These are phyloP conservation scores for Drosophila nr. medialis DNA, from an alignment of 2,888 invertebrate genomes.

Conservation along the genomic window DNA sequence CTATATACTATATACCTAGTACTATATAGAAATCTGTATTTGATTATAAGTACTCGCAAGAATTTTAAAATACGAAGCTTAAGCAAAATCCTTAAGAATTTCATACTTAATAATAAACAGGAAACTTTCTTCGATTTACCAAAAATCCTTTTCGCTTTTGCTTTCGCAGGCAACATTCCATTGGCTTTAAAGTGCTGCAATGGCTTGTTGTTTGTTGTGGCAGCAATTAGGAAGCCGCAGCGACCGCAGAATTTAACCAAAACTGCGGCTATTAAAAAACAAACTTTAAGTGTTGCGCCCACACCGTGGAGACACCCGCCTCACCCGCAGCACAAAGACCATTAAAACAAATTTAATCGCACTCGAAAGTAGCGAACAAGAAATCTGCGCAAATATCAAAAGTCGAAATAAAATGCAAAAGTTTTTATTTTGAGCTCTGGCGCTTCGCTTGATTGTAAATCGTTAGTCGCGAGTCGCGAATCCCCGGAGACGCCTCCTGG, in stretches of 20 bases:
- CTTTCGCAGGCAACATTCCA: neutral
- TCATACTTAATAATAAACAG: neutral
- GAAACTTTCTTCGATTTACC: neutral
- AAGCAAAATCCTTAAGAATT: neutral
- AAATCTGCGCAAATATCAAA: constrained; percentile 73
- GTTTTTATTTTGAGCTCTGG: constrained; percentile 74
- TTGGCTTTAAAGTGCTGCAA: constrained; percentile 33
- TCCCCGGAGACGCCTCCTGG: constrained; percentile 55
- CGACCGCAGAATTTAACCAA: constrained; percentile 44
- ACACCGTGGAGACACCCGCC: neutral
- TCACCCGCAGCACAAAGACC: constrained; percentile 74
- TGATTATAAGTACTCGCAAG: neutral
- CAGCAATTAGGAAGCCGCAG: constrained; percentile 50
- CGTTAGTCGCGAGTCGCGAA: constrained; percentile 73
- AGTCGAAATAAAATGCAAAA: constrained; percentile 79
- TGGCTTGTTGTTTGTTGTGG: constrained; percentile 27
- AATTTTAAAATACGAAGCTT: neutral
- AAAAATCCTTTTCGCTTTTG: neutral
- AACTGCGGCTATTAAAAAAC: constrained; percentile 69
- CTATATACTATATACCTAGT: too few species aligned
- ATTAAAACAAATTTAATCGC: constrained; percentile 85
- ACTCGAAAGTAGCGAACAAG: constrained; percentile 78
- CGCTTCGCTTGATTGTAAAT: constrained; percentile 81
- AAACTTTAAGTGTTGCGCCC: constrained; percentile 65
- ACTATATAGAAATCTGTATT: too few species aligned